Evolutionary conservation across 2,797 vertebrate species (phyloP).

Genomic region (Poeciliopsis gracilis): DNA sequence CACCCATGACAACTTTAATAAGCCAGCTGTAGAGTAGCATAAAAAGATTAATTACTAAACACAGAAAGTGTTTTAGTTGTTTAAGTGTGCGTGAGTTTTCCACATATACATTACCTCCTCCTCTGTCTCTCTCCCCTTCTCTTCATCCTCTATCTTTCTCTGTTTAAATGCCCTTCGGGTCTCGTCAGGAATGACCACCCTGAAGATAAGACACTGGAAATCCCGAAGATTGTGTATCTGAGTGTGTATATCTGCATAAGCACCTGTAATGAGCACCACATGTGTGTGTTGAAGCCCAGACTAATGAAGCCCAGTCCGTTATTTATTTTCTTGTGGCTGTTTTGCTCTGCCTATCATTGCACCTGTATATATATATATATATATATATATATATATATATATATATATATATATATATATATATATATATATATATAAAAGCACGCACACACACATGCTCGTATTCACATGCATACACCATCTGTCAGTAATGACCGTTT

Average conservation of each 20-base stretch:
- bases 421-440: constrained; percentile 9
- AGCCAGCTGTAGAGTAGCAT: constrained; percentile 17
- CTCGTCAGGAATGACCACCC: constrained; percentile 73
- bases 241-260: constrained; percentile 59
- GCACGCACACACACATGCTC: constrained; percentile 23
- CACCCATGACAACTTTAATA: constrained; percentile 24
- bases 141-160: constrained; percentile 29
- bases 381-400: constrained; percentile 21
- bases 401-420: constrained; percentile 62
- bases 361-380: constrained; percentile 77
- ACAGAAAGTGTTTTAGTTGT: constrained; percentile 40
- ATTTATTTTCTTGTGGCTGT: constrained; percentile 81
- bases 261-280: constrained; percentile 82
- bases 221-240: constrained; percentile 52
- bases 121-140: constrained; percentile 18
- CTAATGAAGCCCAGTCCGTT: constrained; percentile 81
- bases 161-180: constrained; percentile 49
- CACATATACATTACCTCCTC: constrained; percentile 18
- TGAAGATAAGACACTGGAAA: constrained; percentile 73
- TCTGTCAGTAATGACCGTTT: constrained; percentile 82
- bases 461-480: constrained; percentile 63
- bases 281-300: constrained; percentile 74
- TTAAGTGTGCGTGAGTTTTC: constrained; percentile 38
- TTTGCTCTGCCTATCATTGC: constrained; percentile 75
- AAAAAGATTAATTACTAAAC: constrained; percentile 23